A percentile compares a stretch with the other conserved stretches of the same genome.
Conservation (phyloP, 2,797 vertebrate genomes). For the Ptychadena robeensis region DNA sequence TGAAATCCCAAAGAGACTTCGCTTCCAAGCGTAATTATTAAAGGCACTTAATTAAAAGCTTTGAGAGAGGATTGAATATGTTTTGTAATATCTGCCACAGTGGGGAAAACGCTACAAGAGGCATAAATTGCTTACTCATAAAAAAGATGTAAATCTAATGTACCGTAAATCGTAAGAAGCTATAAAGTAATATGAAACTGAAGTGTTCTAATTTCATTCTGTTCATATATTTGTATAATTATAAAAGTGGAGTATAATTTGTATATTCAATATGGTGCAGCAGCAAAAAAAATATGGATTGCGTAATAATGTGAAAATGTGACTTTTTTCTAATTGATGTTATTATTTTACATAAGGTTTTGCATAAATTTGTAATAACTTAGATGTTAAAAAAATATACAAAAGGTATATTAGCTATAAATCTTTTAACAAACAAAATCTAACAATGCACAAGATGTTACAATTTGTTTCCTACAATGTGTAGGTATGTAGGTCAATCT, state of each 20-base stretch:
- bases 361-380: no score
- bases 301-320: background rate
- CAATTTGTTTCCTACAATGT: no score
- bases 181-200: conserved; percentile 43
- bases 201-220: conserved; percentile 39
- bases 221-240: conserved; percentile 43
- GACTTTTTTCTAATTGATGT: background rate
- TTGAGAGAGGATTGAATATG: conserved; percentile 53
- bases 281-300: background rate
- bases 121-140: conserved; percentile 54
- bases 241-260: conserved; percentile 22
- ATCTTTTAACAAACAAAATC: no score
- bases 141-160: conserved; percentile 50
- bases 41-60: conserved; percentile 60
- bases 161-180: conserved; percentile 43
- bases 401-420: no score
- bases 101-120: conserved; percentile 51
- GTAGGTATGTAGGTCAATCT: no score
- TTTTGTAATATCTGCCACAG: conserved; percentile 60
- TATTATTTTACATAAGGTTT: no score
- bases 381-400: no score
- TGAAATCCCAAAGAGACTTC: conserved; percentile 44
- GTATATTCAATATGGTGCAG: conserved; percentile 5
- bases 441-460: no score
- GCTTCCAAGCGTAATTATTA: conserved; percentile 55